Conservation (phyloP, 1,140 invertebrate genomes). For the Neotoxoptera formosana region DNA sequence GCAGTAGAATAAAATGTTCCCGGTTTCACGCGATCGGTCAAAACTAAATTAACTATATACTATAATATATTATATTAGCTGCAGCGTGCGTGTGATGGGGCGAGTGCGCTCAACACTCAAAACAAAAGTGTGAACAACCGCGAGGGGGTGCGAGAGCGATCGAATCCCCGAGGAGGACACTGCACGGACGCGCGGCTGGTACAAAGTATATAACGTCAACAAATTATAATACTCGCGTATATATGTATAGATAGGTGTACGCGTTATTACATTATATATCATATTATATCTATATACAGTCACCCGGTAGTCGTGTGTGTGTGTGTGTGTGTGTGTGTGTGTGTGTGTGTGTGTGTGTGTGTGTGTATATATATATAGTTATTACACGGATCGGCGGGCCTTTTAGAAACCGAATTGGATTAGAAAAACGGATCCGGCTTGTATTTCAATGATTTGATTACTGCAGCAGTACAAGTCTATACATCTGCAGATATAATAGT, state of each 20-base stretch:
- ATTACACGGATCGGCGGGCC: constrained; percentile 26
- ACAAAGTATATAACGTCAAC: not conserved
- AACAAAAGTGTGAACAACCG: constrained; percentile 44
- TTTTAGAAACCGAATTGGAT: constrained; percentile 29
- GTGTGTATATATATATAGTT: not conserved
- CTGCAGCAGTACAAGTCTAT: not conserved
- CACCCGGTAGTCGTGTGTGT: too few relatives aligned
- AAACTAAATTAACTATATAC: constrained; percentile 48
- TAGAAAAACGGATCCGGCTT: constrained; percentile 20
- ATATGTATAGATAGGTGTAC: not conserved
- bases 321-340: too few relatives aligned
- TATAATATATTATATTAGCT: not conserved
- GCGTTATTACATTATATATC: not conserved
- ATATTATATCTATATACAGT: not conserved
- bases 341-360: too few relatives aligned
- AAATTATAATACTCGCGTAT: not conserved
- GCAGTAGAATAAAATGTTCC: not conserved
- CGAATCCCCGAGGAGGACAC: constrained; percentile 21
- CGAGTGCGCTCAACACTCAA: not conserved
- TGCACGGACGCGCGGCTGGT: not conserved
- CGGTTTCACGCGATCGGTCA: not conserved
- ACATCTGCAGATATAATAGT: too few relatives aligned
- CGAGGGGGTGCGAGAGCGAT: not conserved
- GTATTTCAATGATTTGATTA: constrained; percentile 32
- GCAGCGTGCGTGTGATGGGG: not conserved